phyloP scores from a whole-genome alignment of 2,888 invertebrate genomes.

The Nineta flava region DNA sequence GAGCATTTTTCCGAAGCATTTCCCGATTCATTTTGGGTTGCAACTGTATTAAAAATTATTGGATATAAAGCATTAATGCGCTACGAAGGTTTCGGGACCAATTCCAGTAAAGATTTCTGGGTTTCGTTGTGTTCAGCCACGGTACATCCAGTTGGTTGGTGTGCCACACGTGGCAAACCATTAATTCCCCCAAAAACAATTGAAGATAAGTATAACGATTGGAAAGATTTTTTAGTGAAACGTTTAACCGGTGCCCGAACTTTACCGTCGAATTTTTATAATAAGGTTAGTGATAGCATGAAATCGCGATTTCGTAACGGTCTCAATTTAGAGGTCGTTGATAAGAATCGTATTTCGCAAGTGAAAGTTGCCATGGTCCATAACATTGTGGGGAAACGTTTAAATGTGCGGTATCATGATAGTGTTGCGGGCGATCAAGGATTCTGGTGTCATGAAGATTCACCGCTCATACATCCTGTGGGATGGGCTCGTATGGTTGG shows the following conservation, averaged over 20 bases:
- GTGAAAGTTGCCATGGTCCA: slow-evolving; percentile 74
- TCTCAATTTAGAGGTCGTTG: slow-evolving; percentile 82
- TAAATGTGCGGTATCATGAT: slow-evolving; percentile 82
- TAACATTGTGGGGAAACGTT: slow-evolving; percentile 80
- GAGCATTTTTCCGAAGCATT: slow-evolving; percentile 63
- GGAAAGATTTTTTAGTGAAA: slow-evolving; percentile 89
- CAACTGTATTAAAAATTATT: slow-evolving; percentile 77
- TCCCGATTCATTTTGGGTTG: slow-evolving; percentile 91
- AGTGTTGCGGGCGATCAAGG: slow-evolving; percentile 64
- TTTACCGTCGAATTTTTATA: slow-evolving; percentile 81
- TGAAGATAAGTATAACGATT: slow-evolving; percentile 84
- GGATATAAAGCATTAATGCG: slow-evolving; percentile 69
- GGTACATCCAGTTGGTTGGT: slow-evolving; percentile 97
- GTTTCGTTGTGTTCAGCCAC: slow-evolving; percentile 84
- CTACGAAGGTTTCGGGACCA: slow-evolving; percentile 88
- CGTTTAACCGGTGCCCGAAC: slow-evolving; percentile 90
- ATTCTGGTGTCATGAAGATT: slow-evolving; percentile 96
- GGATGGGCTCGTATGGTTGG: slow-evolving; percentile 92
- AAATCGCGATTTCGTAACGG: slow-evolving; percentile 71
- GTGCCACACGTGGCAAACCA: slow-evolving; percentile 87
- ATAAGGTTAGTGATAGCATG: slow-evolving; percentile 70
- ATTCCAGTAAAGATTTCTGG: slow-evolving; percentile 89
- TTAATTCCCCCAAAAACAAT: slow-evolving; percentile 87
- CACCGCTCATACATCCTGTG: slow-evolving; percentile 85
- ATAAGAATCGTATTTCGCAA: slow-evolving; percentile 89